Evolutionary conservation across 1,140 invertebrate species (phyloP).

Genomic region (Eurosta solidaginis): DNA sequence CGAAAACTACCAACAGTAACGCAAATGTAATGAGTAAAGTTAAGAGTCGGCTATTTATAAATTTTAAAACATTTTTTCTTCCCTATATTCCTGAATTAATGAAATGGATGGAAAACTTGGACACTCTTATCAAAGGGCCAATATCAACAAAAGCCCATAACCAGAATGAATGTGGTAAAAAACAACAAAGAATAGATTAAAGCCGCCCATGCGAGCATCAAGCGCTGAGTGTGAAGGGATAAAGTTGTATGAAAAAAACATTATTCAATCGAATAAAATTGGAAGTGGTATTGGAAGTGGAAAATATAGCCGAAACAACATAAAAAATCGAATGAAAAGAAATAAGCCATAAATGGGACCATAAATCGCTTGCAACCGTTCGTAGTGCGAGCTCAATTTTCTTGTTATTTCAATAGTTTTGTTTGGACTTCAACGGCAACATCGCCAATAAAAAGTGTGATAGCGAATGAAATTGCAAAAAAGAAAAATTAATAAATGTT

Average conservation of each 20-base stretch:
- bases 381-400: not conserved
- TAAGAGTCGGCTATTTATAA: not conserved
- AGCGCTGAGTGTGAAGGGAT: not conserved
- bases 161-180: not conserved
- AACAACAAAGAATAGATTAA: not conserved
- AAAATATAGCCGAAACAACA: not conserved
- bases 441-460: slow-evolving; percentile 1
- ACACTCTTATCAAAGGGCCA: not conserved
- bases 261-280: not conserved
- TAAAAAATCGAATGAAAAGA: slow-evolving; percentile 12
- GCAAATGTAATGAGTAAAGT: not conserved
- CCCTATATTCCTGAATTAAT: too few species aligned
- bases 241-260: slow-evolving; percentile 5
- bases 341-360: slow-evolving; percentile 35
- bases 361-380: slow-evolving; percentile 33
- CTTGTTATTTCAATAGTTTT: not conserved
- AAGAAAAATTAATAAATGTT: not conserved
- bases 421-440: not conserved
- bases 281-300: not conserved
- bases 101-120: not conserved
- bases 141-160: not conserved
- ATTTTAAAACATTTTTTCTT: too few species aligned
- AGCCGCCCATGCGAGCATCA: not conserved
- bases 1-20: too few species aligned
- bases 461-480: not conserved